Evolutionary conservation across 2,797 vertebrate genomes (phyloP), one percentile per base, ranked within the genome.

Genomic region (Mergus octosetaceus): DNA sequence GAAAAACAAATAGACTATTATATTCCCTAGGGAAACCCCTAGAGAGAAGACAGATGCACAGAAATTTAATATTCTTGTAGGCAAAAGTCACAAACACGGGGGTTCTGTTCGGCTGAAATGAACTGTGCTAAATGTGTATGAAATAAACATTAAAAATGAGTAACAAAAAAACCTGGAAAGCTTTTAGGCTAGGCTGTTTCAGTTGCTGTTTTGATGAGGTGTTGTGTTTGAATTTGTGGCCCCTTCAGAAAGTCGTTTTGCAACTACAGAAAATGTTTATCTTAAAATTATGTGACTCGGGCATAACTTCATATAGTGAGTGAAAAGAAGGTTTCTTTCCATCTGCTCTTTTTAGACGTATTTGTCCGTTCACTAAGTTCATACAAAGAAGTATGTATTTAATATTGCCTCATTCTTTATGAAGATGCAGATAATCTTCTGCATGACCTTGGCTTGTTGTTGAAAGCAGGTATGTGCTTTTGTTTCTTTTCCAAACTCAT

Each of bases 11-110:
- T 95, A 95, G 92, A 91, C 72, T 86, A 16, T 96, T 95, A 82
- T 78, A 97, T 97, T 97, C 94, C 93, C 93, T 71, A 51, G 60
- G 89, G 89, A 94, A 95, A 91, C 70, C 66, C 80, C 83, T 92
- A 85, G 85, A 94, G 87, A 39, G 45, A 76, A 93, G 87, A 93
- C 95, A 89, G 90, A 94, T 95, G 83, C 75, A 83, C 53, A 77
- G 61, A 95, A 89, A 95, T 96, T 96, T 91, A 94, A 96, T 96
- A 89, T 92, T 96, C 93, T 95, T 95, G 80, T 95, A 96, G 88
- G 75, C 88, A 89, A 95, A 97, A 96, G 89, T 93, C 93, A 89
- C 34, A 60, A 96, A 89, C 85, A 73, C 66, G 45, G 92, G 87
- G 85, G 66, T 75, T 97, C 87, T 94, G 65, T 87, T 60, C 11